Conservation (phyloP, 2,888 invertebrate species). For the Uropetala carovei region DNA sequence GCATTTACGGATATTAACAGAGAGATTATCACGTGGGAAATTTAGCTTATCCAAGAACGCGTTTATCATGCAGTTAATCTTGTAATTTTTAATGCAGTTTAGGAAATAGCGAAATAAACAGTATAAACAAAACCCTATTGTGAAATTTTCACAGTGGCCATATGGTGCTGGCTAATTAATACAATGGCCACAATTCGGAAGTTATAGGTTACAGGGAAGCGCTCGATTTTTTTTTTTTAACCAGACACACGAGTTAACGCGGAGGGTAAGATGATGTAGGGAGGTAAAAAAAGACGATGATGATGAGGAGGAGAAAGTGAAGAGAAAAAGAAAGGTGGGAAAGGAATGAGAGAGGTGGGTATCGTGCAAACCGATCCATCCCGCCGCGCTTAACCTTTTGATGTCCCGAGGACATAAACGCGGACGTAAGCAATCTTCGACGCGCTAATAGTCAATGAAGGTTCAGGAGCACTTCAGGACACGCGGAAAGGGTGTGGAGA, state of each 20-base stretch:
- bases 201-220: not conserved
- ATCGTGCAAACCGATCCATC: too few species aligned
- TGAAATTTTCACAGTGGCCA: not conserved
- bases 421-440: slow-evolving; percentile 19
- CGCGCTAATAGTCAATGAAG: slow-evolving; percentile 28
- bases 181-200: too few species aligned
- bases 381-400: not conserved
- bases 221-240: not conserved
- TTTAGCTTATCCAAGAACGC: too few species aligned
- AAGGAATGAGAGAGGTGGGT: not conserved
- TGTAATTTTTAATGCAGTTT: too few species aligned
- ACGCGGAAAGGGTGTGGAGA: slow-evolving; percentile 65
- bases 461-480: slow-evolving; percentile 67
- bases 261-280: too few species aligned
- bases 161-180: not conserved
- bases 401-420: not conserved
- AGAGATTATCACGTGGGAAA: too few species aligned
- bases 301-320: not conserved
- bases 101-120: too few species aligned
- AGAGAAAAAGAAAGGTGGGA: too few species aligned
- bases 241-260: not conserved
- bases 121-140: too few species aligned
- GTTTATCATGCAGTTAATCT: too few species aligned
- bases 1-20: too few species aligned
- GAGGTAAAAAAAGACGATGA: too few species aligned